Evolutionary conservation across 2,888 invertebrate genomes (phyloP).

Genomic region (Holacanthella duospinosa): DNA sequence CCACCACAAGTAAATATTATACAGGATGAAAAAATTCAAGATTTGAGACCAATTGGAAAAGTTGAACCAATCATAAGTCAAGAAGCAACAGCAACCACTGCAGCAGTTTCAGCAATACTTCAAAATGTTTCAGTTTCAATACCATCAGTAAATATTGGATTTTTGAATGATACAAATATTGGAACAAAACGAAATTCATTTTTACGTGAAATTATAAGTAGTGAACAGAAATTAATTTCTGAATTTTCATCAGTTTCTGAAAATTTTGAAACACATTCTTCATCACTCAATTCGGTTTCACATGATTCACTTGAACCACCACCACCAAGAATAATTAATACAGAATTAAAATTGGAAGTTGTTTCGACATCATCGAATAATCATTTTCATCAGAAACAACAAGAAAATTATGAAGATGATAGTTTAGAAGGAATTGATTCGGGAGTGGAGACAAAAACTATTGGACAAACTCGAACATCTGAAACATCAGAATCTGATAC

Average conservation of each 20-base stretch:
- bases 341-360: conserved; percentile 23
- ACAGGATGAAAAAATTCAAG: neutral
- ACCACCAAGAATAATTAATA: conserved; percentile 12
- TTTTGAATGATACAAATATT: too few species aligned
- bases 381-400: conserved; percentile 9
- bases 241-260: neutral
- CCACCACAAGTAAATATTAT: neutral
- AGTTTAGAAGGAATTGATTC: conserved; percentile 34
- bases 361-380: neutral
- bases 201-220: neutral
- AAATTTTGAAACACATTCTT: neutral
- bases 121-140: neutral
- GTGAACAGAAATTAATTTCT: neutral
- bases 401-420: conserved; percentile 35
- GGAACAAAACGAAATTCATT: neutral
- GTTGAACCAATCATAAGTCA: neutral
- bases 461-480: neutral
- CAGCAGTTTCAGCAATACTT: too few species aligned
- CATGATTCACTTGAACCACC: conserved; percentile 17
- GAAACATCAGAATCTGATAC: conserved; percentile 28
- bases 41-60: neutral
- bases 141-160: neutral
- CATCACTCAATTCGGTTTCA: neutral
- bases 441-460: conserved; percentile 19
- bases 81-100: neutral